Conservation (phyloP, 2,797 vertebrate species). For the Peromyscus aztecus region DNA sequence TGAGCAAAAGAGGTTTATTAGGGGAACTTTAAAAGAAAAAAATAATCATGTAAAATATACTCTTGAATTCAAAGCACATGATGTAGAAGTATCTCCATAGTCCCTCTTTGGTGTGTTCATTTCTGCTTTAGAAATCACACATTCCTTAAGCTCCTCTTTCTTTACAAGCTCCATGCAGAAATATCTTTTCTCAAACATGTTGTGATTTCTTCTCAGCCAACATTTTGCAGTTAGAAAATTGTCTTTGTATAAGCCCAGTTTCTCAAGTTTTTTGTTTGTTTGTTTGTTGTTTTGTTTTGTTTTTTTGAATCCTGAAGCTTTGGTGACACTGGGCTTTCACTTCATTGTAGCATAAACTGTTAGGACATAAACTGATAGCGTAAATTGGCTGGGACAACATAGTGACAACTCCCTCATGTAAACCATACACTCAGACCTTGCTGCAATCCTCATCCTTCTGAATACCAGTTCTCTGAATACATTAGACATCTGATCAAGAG, state of each 20-base stretch:
- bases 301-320: not conserved
- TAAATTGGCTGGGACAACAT: no score
- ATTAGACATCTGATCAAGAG: not conserved
- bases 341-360: not conserved
- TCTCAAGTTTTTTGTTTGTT: not conserved
- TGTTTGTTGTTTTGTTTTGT: not conserved
- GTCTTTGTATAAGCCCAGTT: not conserved
- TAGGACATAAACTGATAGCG: not conserved
- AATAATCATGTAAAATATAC: not conserved
- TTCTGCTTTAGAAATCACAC: not conserved
- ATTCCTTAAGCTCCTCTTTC: not conserved
- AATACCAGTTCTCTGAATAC: accelerated
- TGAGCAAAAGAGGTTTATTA: not conserved
- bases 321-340: not conserved
- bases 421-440: not conserved
- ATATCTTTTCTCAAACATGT: not conserved
- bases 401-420: accelerated
- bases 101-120: no score
- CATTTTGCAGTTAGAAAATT: not conserved
- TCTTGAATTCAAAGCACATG: slow-evolving; percentile 18
- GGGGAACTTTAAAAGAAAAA: slow-evolving; percentile 20
- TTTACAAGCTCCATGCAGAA: not conserved
- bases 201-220: not conserved
- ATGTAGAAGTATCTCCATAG: accelerated
- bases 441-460: not conserved